Percentiles rank a stretch among this genome's conserved stretches.
phyloP scores from a whole-genome alignment of 2,888 invertebrate genomes.

The Caenorhabditis sp. region DNA sequence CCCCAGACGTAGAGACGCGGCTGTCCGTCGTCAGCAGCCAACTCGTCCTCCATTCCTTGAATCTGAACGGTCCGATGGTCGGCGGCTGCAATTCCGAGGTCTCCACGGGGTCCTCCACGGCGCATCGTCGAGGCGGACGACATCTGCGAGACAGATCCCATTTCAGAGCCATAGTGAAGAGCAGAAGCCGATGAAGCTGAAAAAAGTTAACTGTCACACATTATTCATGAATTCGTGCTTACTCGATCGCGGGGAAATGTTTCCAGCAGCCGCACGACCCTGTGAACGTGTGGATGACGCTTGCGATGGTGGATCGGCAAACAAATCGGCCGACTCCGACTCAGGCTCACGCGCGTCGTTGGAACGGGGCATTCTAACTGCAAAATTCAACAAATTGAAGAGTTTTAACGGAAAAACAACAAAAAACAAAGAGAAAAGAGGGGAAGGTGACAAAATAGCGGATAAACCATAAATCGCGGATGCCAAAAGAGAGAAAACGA shows the following conservation, averaged over 20 bases:
- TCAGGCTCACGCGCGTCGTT: slow-evolving; percentile 36
- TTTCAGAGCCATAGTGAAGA: slow-evolving; percentile 71
- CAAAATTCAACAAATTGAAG: not conserved
- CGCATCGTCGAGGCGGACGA: slow-evolving; percentile 56
- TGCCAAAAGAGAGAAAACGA: not conserved
- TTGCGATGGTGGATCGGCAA: slow-evolving; percentile 52
- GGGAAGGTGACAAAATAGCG: too few relatives aligned
- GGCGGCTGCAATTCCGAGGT: slow-evolving; percentile 69
- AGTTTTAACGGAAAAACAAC: too few relatives aligned
- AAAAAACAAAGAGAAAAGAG: too few relatives aligned
- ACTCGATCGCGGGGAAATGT: slow-evolving; percentile 47
- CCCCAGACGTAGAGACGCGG: slow-evolving; percentile 78
- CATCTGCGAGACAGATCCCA: slow-evolving; percentile 64
- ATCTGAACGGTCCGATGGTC: slow-evolving; percentile 66
- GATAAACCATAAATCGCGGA: too few relatives aligned
- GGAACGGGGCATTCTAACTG: slow-evolving; percentile 27
- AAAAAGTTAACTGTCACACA: too few relatives aligned
- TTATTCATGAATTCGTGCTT: too few relatives aligned
- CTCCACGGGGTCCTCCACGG: slow-evolving; percentile 64
- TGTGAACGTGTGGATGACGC: slow-evolving; percentile 6
- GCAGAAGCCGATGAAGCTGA: slow-evolving; percentile 60
- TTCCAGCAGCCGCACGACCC: not conserved
- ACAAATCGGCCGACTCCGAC: slow-evolving; percentile 49
- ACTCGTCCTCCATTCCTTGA: slow-evolving; percentile 60
- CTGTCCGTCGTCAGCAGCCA: slow-evolving; percentile 65